Evolutionary conservation across 2,113 vertebrate species (phyloP).

Genomic region (Ceuthmochares aereus): DNA sequence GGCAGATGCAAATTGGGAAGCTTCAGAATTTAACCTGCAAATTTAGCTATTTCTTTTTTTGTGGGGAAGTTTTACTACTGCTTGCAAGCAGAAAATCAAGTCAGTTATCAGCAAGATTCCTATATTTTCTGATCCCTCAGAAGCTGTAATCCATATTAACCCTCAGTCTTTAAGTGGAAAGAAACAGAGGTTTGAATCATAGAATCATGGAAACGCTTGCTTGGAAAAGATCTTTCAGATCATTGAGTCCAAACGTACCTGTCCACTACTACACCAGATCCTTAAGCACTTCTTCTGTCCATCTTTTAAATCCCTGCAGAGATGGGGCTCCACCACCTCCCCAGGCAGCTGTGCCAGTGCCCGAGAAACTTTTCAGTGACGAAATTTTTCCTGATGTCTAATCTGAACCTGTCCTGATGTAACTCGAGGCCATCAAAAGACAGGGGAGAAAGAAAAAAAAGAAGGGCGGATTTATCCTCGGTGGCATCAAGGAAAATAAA

Average conservation of each 20-base stretch:
- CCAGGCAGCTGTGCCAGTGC: too few species aligned
- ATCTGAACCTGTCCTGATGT: too few species aligned
- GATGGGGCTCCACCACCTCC: too few species aligned
- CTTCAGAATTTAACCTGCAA: neutral
- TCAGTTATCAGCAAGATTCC: neutral
- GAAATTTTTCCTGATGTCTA: too few species aligned
- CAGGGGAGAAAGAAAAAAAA: neutral
- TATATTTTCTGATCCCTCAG: neutral
- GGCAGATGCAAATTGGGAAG: neutral
- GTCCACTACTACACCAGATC: too few species aligned
- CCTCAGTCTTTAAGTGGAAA: neutral
- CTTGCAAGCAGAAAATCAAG: neutral
- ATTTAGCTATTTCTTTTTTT: neutral
- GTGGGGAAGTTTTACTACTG: neutral
- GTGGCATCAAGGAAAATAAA: neutral
- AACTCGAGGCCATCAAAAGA: too few species aligned
- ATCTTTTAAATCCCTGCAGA: too few species aligned
- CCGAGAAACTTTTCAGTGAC: too few species aligned
- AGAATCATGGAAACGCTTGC: too few species aligned
- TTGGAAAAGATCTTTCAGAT: too few species aligned
- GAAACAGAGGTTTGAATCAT: neutral
- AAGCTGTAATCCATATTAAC: neutral
- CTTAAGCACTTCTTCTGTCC: too few species aligned
- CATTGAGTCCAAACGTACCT: too few species aligned
- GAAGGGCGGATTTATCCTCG: neutral